Conservation (phyloP, 2,888 invertebrate species). For the Aromia moschata region DNA sequence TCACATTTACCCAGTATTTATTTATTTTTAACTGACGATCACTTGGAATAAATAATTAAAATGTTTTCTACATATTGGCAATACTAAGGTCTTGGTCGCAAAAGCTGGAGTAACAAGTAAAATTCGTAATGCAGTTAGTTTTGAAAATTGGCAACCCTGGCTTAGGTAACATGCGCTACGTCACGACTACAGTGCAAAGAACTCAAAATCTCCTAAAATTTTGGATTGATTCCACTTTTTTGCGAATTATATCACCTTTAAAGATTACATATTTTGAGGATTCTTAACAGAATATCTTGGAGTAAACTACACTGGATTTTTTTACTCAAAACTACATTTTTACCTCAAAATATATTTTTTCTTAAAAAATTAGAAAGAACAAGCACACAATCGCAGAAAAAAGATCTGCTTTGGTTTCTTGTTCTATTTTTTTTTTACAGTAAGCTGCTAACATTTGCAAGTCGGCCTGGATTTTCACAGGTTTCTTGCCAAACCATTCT, state of each 20-base stretch:
- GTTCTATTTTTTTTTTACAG: background rate
- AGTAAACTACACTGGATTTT: too few relatives aligned
- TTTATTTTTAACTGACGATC: too few relatives aligned
- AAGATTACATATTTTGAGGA: constrained; percentile 9
- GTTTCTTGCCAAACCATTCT: constrained; percentile 38
- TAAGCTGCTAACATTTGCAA: constrained; percentile 15
- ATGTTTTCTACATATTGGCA: too few relatives aligned
- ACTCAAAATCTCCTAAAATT: background rate
- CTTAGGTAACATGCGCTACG: constrained; percentile 1
- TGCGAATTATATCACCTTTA: background rate
- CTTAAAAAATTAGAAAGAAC: background rate
- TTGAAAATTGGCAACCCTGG: background rate
- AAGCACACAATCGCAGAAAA: background rate
- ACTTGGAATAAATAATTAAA: too few relatives aligned
- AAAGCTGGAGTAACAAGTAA: too few relatives aligned
- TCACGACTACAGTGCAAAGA: constrained; percentile 5
- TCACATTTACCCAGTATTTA: too few relatives aligned
- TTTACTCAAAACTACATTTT: background rate
- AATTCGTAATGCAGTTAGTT: too few relatives aligned
- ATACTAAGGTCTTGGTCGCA: too few relatives aligned
- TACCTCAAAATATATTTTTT: background rate
- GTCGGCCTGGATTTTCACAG: constrained; percentile 42
- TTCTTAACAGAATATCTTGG: too few relatives aligned
- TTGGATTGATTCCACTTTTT: constrained; percentile 23
- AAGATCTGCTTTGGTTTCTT: background rate